These are phyloP conservation scores for Bombus waltoni DNA, from an alignment of 1,140 invertebrate species.

Conservation along the genomic window DNA sequence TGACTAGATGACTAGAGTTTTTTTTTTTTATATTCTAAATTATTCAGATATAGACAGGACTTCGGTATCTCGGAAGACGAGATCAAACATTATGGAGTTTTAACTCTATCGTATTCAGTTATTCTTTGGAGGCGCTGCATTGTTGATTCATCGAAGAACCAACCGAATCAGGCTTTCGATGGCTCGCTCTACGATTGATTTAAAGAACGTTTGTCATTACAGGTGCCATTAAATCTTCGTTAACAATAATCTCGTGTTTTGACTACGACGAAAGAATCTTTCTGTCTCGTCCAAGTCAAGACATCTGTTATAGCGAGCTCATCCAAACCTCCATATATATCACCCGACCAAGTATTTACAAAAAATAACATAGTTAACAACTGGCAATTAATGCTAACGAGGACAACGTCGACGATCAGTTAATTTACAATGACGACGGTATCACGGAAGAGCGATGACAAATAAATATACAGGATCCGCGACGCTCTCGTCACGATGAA, in stretches of 20 bases:
- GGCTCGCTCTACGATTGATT: conserved; percentile 44
- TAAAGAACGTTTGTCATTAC: not conserved
- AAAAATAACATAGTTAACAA: conserved; percentile 58
- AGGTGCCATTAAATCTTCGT: conserved; percentile 6
- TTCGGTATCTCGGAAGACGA: conserved; percentile 60
- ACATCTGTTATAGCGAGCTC: conserved; percentile 27
- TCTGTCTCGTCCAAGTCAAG: not conserved
- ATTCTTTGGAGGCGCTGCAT: conserved; percentile 83
- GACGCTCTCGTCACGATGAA: not conserved
- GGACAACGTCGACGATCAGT: conserved; percentile 3
- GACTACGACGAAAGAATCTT: conserved; percentile 9
- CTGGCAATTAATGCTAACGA: conserved; percentile 44
- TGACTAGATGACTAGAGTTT: conserved; percentile 77
- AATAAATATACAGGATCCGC: conserved; percentile 63
- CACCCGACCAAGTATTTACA: conserved; percentile 71
- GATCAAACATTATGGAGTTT: conserved; percentile 53
- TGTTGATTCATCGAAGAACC: conserved; percentile 75
- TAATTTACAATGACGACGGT: conserved; percentile 23
- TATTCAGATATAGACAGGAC: conserved; percentile 65
- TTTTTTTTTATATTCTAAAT: conserved; percentile 66
- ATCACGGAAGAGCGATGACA: conserved; percentile 38
- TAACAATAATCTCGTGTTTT: not conserved
- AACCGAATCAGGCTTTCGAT: conserved; percentile 80
- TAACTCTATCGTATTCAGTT: conserved; percentile 60
- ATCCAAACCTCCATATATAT: conserved; percentile 74